phyloP scores from a whole-genome alignment of 30 jellyfish, hydroid and myxozoan species.

The Catostylus mosaicus region DNA sequence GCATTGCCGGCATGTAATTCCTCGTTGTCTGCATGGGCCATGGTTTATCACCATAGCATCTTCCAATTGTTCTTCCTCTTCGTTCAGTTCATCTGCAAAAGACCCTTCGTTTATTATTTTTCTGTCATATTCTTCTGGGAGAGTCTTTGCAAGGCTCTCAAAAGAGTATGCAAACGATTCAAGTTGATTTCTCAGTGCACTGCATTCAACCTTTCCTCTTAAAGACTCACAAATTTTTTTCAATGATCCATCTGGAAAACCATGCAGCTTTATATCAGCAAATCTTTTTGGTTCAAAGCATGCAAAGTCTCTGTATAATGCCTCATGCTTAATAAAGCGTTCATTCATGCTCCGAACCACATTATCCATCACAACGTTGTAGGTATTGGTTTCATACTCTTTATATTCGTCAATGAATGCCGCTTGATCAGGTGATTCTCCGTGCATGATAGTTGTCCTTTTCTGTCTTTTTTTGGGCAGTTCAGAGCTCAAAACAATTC shows the following conservation, averaged over 20 bases:
- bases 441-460: no score
- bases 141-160: constrained; percentile 41
- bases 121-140: constrained; percentile 23
- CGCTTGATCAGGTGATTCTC: no score
- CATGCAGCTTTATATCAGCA: constrained; percentile 2
- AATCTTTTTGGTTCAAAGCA: constrained; percentile 42
- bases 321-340: constrained; percentile 22
- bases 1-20: constrained; percentile 40
- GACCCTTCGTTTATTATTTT: neutral
- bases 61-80: no score
- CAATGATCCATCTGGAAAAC: constrained; percentile 23
- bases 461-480: no score
- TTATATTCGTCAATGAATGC: no score
- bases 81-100: neutral
- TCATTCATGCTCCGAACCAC: constrained; percentile 5
- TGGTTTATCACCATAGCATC: constrained; percentile 6
- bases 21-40: constrained; percentile 13
- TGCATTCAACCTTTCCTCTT: constrained; percentile 4
- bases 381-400: constrained; percentile 11
- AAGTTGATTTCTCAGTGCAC: constrained; percentile 30
- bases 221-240: constrained; percentile 19
- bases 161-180: constrained; percentile 27
- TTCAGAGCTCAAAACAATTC: no score
- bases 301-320: constrained; percentile 55
- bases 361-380: constrained; percentile 49